Evolutionary conservation across 2,797 vertebrate genomes (phyloP).

Genomic region (Trachops cirrhosus): DNA sequence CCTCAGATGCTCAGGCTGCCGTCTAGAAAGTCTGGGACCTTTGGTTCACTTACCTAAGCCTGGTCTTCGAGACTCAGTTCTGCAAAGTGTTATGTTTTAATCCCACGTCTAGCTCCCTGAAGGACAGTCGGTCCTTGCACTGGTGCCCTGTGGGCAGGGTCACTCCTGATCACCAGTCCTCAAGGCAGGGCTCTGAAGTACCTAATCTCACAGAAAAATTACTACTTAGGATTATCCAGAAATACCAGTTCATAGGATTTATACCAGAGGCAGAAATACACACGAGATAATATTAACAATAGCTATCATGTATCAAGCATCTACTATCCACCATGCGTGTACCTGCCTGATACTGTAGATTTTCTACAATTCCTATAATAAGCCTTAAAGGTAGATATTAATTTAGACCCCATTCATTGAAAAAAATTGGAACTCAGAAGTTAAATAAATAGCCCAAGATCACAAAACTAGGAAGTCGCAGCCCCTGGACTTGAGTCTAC

Average conservation of each 20-base stretch:
- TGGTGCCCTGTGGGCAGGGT: neutral
- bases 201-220: neutral
- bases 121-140: neutral
- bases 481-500: neutral
- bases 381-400: neutral
- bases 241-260: neutral
- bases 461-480: neutral
- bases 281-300: neutral
- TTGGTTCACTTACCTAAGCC: neutral
- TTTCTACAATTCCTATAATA: neutral
- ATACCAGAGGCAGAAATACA: neutral
- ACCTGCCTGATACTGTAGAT: neutral
- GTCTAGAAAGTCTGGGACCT: neutral
- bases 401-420: neutral
- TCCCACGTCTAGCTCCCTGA: neutral
- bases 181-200: neutral
- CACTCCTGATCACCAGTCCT: neutral
- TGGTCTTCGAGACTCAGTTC: neutral
- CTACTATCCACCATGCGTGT: neutral
- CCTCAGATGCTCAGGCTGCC: neutral
- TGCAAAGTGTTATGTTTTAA: neutral
- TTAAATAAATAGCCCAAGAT: neutral
- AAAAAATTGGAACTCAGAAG: neutral
- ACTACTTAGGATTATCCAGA: neutral
- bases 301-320: neutral